phyloP scores from a whole-genome alignment of 2,888 invertebrate species.

The Acrobasis repandana region DNA sequence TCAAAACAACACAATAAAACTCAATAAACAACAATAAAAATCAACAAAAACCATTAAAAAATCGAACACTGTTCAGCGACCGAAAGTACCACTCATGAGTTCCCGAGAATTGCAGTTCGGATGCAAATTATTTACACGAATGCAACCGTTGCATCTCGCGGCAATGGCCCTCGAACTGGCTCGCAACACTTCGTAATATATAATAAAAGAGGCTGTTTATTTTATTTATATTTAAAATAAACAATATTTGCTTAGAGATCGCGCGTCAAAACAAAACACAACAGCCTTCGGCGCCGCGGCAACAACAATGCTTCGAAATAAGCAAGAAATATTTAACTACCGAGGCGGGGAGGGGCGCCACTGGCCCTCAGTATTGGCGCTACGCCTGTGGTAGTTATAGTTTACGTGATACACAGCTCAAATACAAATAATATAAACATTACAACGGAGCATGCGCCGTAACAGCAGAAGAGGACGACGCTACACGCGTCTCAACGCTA shows the following conservation, averaged over 20 bases:
- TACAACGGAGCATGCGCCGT: conserved; percentile 79
- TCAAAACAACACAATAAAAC: conserved; percentile 47
- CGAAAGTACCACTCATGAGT: conserved; percentile 73
- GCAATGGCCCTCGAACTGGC: conserved; percentile 37
- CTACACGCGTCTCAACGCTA: conserved; percentile 36
- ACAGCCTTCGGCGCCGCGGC: conserved; percentile 77
- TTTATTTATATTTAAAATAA: conserved; percentile 52
- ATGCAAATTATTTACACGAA: conserved; percentile 78
- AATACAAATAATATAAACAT: conserved; percentile 85
- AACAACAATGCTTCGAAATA: conserved; percentile 84
- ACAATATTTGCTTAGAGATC: conserved; percentile 65
- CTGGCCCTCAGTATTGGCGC: conserved; percentile 81
- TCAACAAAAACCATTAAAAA: conserved; percentile 48
- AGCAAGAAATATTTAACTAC: conserved; percentile 84
- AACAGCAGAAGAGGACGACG: conserved; percentile 63
- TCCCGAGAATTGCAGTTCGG: conserved; percentile 61
- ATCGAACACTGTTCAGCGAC: conserved; percentile 73
- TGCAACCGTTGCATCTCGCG: conserved; percentile 67
- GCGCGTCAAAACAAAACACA: conserved; percentile 80
- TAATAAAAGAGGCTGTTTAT: conserved; percentile 16
- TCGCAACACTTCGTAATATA: conserved; percentile 26
- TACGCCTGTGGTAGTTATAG: conserved; percentile 83
- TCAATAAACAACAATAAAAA: conserved; percentile 47
- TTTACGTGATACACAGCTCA: conserved; percentile 84
- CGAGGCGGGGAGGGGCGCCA: conserved; percentile 75